Evolutionary conservation across 2,113 vertebrate species (phyloP).

Genomic region (Haemorhous mexicanus): DNA sequence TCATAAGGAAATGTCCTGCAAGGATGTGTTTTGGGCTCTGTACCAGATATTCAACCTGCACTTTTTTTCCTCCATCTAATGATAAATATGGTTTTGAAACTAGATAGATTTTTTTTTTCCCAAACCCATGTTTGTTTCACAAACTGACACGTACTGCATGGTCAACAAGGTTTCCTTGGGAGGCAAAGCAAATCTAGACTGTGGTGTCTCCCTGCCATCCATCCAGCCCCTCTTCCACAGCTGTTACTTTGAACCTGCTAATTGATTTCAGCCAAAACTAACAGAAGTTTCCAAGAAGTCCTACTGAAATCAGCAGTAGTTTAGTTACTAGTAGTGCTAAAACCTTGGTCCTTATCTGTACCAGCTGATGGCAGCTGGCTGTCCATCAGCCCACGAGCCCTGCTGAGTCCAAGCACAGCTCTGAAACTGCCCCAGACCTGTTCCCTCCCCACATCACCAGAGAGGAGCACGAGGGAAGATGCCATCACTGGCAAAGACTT

Average conservation of each 20-base stretch:
- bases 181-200: not conserved
- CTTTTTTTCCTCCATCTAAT: not conserved
- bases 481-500: not conserved
- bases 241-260: not conserved
- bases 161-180: not conserved
- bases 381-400: fast-evolving
- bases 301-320: not conserved
- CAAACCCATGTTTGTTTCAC: not conserved
- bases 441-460: fast-evolving
- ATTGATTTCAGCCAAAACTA: not conserved
- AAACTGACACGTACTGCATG: not conserved
- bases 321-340: fast-evolving
- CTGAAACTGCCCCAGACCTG: not conserved
- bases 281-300: not conserved
- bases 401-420: not conserved
- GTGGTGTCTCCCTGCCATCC: not conserved
- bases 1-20: not conserved
- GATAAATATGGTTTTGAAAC: not conserved
- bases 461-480: fast-evolving
- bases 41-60: not conserved
- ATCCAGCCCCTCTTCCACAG: not conserved
- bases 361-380: not conserved
- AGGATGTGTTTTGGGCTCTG: not conserved
- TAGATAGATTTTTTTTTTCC: not conserved
- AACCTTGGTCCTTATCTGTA: not conserved